These are phyloP conservation scores for Galeopterus variegatus DNA, from an alignment of 2,113 vertebrate species.

Conservation along the genomic window DNA sequence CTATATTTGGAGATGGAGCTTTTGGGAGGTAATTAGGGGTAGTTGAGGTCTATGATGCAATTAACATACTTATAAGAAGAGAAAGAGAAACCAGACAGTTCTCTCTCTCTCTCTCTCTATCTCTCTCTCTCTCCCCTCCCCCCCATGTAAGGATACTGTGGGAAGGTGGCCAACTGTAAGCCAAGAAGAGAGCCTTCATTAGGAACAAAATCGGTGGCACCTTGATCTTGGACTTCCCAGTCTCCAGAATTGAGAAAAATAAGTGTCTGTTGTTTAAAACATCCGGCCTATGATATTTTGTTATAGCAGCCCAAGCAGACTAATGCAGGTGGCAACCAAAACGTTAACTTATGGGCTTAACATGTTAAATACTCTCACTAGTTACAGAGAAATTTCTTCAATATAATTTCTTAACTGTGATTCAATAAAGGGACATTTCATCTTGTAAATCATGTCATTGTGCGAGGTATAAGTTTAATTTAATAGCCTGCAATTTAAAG, in stretches of 20 bases:
- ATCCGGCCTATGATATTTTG: background rate
- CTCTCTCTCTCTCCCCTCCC: background rate
- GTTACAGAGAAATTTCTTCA: slow-evolving; percentile 31
- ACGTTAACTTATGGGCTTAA: background rate
- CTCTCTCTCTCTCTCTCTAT: background rate
- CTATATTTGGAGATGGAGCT: background rate
- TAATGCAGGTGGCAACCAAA: background rate
- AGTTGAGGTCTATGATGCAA: background rate
- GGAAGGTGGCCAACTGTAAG: background rate
- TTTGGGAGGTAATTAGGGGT: background rate
- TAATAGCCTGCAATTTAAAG: slow-evolving; percentile 70
- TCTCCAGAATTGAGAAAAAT: background rate
- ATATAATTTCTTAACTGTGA: background rate
- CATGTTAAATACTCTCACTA: slow-evolving; percentile 27
- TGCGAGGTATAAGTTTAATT: slow-evolving; percentile 71
- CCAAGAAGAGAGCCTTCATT: background rate
- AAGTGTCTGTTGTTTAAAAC: background rate
- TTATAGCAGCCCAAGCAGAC: background rate
- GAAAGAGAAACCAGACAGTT: background rate
- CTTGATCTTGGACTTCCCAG: background rate
- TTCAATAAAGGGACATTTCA: slow-evolving; percentile 39
- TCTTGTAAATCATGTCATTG: slow-evolving; percentile 60
- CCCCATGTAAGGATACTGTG: background rate
- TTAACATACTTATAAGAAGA: background rate
- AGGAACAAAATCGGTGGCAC: background rate